These are phyloP conservation scores for Amphiprion clarkii DNA, from an alignment of 2,797 vertebrate genomes.

Conservation along the genomic window DNA sequence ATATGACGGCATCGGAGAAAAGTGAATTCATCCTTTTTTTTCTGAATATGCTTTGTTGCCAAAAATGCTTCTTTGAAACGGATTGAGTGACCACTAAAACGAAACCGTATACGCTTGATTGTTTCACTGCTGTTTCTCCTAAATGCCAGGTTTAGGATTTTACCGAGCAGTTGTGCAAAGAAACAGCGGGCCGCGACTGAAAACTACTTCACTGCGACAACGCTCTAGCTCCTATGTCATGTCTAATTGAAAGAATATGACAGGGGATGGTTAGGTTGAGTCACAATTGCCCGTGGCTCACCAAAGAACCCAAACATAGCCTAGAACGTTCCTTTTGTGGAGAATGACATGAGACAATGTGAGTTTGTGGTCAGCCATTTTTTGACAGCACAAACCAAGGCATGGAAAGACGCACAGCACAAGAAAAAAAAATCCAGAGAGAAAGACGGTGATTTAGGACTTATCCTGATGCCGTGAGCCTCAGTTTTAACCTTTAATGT, in stretches of 20 bases:
- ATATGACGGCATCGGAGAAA: background rate
- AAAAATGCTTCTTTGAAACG: background rate
- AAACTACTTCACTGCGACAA: constrained; percentile 49
- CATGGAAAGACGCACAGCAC: constrained; percentile 37
- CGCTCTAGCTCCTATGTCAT: constrained; percentile 57
- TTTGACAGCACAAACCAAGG: constrained; percentile 63
- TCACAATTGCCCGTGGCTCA: constrained; percentile 65
- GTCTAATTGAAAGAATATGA: constrained; percentile 76
- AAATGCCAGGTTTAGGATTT: constrained; percentile 20
- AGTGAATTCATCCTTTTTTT: background rate
- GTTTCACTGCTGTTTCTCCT: constrained; percentile 13
- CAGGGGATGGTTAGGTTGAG: constrained; percentile 68
- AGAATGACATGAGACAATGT: constrained; percentile 72
- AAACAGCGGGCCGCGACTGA: constrained; percentile 33
- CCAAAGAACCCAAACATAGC: constrained; percentile 75
- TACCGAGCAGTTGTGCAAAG: constrained; percentile 10
- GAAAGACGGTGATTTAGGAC: constrained; percentile 35
- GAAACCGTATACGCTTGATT: constrained; percentile 15
- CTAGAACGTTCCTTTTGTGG: constrained; percentile 67
- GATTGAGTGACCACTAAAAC: constrained; percentile 14
- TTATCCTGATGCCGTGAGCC: constrained; percentile 10
- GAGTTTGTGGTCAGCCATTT: constrained; percentile 77
- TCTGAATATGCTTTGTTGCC: constrained; percentile 12
- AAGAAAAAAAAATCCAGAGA: constrained; percentile 40
- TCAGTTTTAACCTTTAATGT: constrained; percentile 7